Base-by-base conservation (phyloP, 2,888 invertebrate species). In the Physocephala rufipes region DNA sequence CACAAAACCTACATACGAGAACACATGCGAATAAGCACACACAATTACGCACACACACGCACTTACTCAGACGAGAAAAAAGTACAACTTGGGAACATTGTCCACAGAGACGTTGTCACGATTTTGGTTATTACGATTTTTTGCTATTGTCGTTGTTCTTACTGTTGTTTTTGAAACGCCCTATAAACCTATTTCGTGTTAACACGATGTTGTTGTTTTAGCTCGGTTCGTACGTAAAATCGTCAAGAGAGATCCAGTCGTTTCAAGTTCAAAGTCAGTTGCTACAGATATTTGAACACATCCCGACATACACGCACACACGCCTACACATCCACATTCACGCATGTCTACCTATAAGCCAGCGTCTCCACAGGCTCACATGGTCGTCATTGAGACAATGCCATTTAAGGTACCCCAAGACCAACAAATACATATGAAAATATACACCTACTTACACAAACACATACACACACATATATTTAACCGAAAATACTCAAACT, bases 21-120 rank as follows among this genome's bases (percentile, higher is more conserved):
- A 65, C 19, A 28, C 15, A 67, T 43, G 67, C 43, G 51, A 43
- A 64, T 49, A 67, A 61, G 68, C 71, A 61, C 74, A 71, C 74
- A 74, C 73, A 67, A 69, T 66, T 16, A 71, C 70, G 67, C 55
- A 67, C 68, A 61, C 61, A 53, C 55, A 63, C 47, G 62, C 59
- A 63, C 43, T 55, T 49, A 16, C 43, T 64, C 51, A 71, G 1
- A 12, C 12, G 4, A 2, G 26, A 66, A 19, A 26, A 47, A 26
- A 47, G 36, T 24, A 24, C n/a, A 5, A 55, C 26, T 21, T 5
- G 21, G 1, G 53, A 21, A 53, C 7, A 30, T n/a, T 2, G 61
- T 58, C 43, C 36, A 16, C 24, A 62, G 43, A 45, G n/a, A 58
- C 28, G 21, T 43, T 13, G 12, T 43, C 13, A 47, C 45, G 43